These are phyloP conservation scores for Hyperoodon ampullatus DNA, from an alignment of 2,113 vertebrate species.

Conservation along the genomic window DNA sequence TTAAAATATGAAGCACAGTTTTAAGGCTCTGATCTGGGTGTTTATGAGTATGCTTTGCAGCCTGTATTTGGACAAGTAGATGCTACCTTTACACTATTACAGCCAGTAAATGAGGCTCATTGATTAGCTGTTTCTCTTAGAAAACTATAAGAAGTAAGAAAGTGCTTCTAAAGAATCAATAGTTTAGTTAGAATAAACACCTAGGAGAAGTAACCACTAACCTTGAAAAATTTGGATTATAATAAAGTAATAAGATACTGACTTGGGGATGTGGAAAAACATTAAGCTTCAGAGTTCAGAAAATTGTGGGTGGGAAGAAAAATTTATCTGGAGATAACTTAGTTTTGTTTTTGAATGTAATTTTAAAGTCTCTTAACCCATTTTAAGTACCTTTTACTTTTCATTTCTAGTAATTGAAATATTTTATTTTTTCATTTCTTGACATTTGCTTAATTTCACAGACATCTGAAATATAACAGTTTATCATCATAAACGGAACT, in stretches of 20 bases:
- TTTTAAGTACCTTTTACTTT: constrained; percentile 28
- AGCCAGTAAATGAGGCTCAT: not conserved
- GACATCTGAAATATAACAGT: not conserved
- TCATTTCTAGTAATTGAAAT: not conserved
- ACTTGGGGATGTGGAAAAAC: not conserved
- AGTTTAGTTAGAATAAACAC: not conserved
- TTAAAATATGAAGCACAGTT: not conserved
- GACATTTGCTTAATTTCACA: not conserved
- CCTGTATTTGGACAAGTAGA: not conserved
- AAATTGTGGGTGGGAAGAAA: not conserved
- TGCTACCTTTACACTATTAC: not conserved
- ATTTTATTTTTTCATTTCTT: not conserved
- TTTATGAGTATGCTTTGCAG: not conserved
- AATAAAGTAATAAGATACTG: not conserved
- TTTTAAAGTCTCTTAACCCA: not conserved
- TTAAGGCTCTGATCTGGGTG: not conserved
- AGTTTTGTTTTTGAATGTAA: not conserved
- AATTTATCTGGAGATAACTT: not conserved
- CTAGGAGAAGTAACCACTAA: not conserved
- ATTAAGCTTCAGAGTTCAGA: not conserved
- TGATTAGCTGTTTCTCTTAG: not conserved
- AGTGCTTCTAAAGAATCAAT: not conserved
- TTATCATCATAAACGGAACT: not conserved
- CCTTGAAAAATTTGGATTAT: not conserved
- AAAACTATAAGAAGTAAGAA: not conserved